Conservation (phyloP, 2,888 invertebrate genomes). For the Papilio demoleus region DNA sequence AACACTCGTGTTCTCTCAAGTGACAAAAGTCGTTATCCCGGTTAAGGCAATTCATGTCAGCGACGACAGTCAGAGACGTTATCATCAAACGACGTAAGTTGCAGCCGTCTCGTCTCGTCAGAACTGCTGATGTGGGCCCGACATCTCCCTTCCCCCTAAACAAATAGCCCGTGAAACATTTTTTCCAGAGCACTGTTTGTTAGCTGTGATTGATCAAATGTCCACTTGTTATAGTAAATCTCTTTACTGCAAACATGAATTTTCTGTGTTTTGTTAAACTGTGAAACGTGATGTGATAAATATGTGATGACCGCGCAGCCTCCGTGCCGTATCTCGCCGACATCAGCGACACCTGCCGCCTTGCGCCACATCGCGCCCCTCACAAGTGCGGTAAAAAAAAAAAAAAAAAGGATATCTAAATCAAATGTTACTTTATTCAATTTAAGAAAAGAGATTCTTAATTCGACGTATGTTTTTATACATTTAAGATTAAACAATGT, state of each 20-base stretch:
- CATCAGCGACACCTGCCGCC: conserved; percentile 24
- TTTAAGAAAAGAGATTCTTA: neutral
- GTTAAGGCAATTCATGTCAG: conserved; percentile 26
- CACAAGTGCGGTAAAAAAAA: conserved; percentile 22
- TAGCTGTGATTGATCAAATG: conserved; percentile 26
- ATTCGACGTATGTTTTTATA: neutral
- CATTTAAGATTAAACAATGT: too few species aligned
- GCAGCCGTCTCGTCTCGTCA: conserved; percentile 22
- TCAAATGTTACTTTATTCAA: too few species aligned
- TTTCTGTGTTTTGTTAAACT: conserved; percentile 6
- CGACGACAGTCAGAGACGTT: conserved; percentile 18
- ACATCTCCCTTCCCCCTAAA: conserved; percentile 10
- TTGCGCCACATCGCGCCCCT: neutral
- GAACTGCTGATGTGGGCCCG: conserved; percentile 13
- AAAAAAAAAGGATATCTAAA: too few species aligned
- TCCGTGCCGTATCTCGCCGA: conserved; percentile 16
- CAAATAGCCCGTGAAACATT: conserved; percentile 33
- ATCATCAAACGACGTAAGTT: conserved; percentile 5
- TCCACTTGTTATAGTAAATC: conserved; percentile 26
- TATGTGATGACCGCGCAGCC: neutral
- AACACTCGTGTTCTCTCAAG: conserved; percentile 5
- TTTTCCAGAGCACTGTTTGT: conserved; percentile 18
- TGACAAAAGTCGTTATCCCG: conserved; percentile 4
- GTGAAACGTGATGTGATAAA: neutral
- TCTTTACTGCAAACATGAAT: conserved; percentile 22